Evolutionary conservation across 2,113 vertebrate species (phyloP).

Genomic region (Furnarius figulus): DNA sequence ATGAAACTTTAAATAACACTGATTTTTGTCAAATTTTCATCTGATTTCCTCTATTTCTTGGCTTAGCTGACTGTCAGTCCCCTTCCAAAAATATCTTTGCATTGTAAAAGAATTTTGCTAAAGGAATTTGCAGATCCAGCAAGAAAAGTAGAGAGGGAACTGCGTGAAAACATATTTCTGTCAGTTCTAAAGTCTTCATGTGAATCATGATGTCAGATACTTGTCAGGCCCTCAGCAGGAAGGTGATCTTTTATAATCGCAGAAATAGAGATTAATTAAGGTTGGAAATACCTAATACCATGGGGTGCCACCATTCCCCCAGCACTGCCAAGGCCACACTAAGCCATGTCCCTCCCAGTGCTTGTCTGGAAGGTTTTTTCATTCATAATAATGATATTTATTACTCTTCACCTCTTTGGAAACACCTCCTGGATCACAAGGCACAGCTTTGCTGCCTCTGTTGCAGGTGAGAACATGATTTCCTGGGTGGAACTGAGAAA

Average conservation of each 20-base stretch:
- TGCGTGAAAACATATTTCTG: background rate
- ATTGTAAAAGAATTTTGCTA: background rate
- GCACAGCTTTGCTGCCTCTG: background rate
- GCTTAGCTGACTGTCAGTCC: background rate
- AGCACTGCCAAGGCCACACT: background rate
- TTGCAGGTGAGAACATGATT: background rate
- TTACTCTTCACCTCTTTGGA: background rate
- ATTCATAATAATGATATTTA: background rate
- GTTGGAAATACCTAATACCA: background rate
- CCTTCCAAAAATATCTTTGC: background rate
- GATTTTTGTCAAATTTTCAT: background rate
- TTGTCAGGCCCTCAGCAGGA: background rate
- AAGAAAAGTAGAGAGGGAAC: background rate
- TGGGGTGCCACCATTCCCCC: background rate
- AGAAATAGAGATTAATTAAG: background rate
- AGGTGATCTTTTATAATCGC: background rate
- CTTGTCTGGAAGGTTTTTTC: background rate
- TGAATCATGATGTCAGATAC: background rate
- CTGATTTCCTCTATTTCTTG: background rate
- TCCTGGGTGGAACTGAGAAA: background rate
- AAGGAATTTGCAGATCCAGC: background rate
- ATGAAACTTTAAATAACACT: background rate
- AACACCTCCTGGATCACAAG: background rate
- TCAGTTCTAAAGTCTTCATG: background rate
- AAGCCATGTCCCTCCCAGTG: background rate